Percentiles rank a stretch among this genome's conserved stretches.
phyloP scores from a whole-genome alignment of 2,797 vertebrate species.

The Siniperca obscura region DNA sequence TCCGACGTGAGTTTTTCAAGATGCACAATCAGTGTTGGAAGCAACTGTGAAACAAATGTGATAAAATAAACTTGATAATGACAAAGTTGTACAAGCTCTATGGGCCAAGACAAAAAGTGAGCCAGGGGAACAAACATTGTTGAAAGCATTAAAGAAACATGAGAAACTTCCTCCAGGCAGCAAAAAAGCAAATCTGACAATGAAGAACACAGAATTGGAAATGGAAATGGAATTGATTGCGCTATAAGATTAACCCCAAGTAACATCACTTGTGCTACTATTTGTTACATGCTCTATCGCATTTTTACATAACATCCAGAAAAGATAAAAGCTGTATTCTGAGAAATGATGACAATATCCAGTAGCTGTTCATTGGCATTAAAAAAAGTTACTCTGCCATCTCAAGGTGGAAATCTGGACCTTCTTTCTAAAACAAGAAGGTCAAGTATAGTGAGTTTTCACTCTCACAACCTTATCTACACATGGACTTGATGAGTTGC shows the following conservation, averaged over 20 bases:
- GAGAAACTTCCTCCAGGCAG: background rate
- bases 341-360: background rate
- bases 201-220: background rate
- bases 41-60: background rate
- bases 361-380: background rate
- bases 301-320: background rate
- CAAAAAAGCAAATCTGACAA: background rate
- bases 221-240: background rate
- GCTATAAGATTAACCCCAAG: background rate
- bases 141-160: background rate
- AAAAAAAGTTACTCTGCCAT: constrained; percentile 39
- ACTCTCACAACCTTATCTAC: background rate
- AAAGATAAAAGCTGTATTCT: background rate
- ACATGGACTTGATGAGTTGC: background rate
- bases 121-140: background rate
- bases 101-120: background rate
- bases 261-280: background rate
- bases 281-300: background rate
- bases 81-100: background rate
- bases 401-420: constrained; percentile 21
- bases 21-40: background rate
- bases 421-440: background rate
- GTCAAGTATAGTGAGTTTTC: background rate
- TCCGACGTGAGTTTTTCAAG: background rate
- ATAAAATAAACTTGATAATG: background rate